Percentiles rank a stretch among this genome's conserved stretches.
These are phyloP conservation scores for Cyclophora albipunctata DNA, from an alignment of 2,888 invertebrate species.

Conservation along the genomic window DNA sequence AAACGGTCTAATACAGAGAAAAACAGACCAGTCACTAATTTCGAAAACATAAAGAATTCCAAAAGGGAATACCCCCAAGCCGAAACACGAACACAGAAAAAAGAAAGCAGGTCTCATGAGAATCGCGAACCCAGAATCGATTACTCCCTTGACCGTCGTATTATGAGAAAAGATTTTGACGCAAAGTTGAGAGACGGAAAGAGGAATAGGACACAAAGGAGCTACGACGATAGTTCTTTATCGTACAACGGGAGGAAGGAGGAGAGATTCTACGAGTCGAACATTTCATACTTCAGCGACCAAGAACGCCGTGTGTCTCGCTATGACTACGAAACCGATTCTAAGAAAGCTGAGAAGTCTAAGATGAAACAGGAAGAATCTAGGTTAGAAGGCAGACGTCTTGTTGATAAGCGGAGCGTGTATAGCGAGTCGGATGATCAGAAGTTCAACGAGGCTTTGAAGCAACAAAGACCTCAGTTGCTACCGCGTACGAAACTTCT, in stretches of 20 bases:
- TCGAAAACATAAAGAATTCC: constrained; percentile 46
- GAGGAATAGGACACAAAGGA: constrained; percentile 49
- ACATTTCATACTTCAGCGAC: constrained; percentile 67
- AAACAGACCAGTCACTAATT: constrained; percentile 35
- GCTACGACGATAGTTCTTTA: constrained; percentile 65
- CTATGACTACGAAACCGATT: constrained; percentile 70
- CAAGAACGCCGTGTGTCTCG: constrained; percentile 57
- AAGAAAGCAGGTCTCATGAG: constrained; percentile 47
- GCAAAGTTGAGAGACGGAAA: constrained; percentile 49
- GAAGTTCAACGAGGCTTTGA: constrained; percentile 70
- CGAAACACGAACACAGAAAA: constrained; percentile 53
- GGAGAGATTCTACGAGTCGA: constrained; percentile 63
- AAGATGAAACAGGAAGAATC: constrained; percentile 70
- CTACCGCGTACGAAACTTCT: constrained; percentile 82
- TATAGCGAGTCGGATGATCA: constrained; percentile 73
- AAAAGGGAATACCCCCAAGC: constrained; percentile 61
- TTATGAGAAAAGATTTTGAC: constrained; percentile 54
- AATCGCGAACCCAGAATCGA: constrained; percentile 61
- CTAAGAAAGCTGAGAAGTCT: constrained; percentile 70
- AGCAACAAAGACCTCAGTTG: constrained; percentile 73
- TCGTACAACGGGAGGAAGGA: constrained; percentile 59
- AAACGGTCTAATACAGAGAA: constrained; percentile 65
- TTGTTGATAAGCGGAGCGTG: constrained; percentile 55
- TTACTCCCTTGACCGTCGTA: constrained; percentile 63
- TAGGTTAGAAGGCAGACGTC: constrained; percentile 57